phyloP scores from a whole-genome alignment of 2,797 vertebrate species.

The Phylloscopus collybita region DNA sequence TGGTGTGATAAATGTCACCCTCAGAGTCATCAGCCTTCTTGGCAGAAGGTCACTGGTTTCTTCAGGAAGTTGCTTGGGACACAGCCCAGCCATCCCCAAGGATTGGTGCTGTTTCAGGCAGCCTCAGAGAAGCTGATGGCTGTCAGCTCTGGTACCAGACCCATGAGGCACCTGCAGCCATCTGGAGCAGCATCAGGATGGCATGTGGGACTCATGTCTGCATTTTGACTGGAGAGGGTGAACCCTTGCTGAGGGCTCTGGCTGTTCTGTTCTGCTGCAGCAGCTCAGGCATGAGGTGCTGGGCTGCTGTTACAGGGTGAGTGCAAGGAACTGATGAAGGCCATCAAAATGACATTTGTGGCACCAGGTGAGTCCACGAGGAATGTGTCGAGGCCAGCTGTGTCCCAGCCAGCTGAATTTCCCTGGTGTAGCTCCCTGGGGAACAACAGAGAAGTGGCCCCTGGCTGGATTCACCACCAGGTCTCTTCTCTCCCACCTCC shows the following conservation, averaged over 20 bases:
- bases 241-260: not conserved
- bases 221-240: not conserved
- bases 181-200: not conserved
- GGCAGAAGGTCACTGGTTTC: not conserved
- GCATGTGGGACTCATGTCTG: not conserved
- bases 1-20: not conserved
- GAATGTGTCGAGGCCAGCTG: not conserved
- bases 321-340: not conserved
- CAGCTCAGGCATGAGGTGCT: not conserved
- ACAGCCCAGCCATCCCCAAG: not conserved
- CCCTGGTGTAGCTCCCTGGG: rapidly evolving
- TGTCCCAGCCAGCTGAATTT: not conserved
- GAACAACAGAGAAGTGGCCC: not conserved
- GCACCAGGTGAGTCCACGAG: not conserved
- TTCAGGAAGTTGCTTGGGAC: not conserved
- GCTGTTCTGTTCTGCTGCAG: not conserved
- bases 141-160: not conserved
- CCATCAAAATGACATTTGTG: not conserved
- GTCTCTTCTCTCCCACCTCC: not conserved
- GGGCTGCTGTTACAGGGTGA: not conserved
- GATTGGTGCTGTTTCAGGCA: not conserved
- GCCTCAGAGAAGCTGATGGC: not conserved
- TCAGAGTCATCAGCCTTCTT: not conserved
- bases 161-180: not conserved
- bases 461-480: not conserved